phyloP scores from a whole-genome alignment of 2,888 invertebrate species.

The Ennomos fuscantarius region DNA sequence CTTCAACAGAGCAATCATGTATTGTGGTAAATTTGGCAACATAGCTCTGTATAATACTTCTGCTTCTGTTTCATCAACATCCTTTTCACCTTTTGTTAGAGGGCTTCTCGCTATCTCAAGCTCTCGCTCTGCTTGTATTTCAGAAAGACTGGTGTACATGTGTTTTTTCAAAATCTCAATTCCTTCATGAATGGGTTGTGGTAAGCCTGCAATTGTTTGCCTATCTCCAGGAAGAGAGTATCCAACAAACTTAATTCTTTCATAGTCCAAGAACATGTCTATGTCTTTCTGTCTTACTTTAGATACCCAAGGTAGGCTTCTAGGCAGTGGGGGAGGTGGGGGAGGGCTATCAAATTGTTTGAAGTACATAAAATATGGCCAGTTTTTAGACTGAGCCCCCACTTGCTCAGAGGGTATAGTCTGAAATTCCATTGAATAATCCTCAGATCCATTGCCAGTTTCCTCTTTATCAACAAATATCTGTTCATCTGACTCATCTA shows the following conservation, averaged over 20 bases:
- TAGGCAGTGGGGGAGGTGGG: conserved; percentile 75
- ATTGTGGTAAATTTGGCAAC: conserved; percentile 97
- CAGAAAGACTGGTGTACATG: conserved; percentile 96
- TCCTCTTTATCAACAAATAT: conserved; percentile 90
- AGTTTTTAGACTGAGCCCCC: conserved; percentile 65
- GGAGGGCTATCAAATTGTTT: conserved; percentile 79
- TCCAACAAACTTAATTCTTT: conserved; percentile 97
- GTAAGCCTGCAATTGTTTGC: conserved; percentile 96
- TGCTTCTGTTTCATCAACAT: conserved; percentile 91
- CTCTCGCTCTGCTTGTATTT: conserved; percentile 96
- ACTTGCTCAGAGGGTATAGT: conserved; percentile 68
- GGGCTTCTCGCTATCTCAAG: conserved; percentile 96
- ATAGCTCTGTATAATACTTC: conserved; percentile 97
- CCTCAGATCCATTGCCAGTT: conserved; percentile 86
- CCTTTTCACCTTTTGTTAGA: conserved; percentile 92
- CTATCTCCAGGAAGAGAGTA: conserved; percentile 95
- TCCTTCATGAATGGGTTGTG: conserved; percentile 98
- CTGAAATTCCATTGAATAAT: conserved; percentile 86
- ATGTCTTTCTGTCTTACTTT: conserved; percentile 98
- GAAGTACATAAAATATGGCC: conserved; percentile 74
- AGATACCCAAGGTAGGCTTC: conserved; percentile 96
- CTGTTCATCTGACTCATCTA: conserved; percentile 92
- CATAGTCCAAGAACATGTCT: conserved; percentile 95
- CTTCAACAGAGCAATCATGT: conserved; percentile 98
- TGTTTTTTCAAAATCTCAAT: conserved; percentile 96